A percentile compares a stretch with the other conserved stretches of the same genome.
phyloP scores from a whole-genome alignment of 2,113 vertebrate genomes.

The Hippocampus zosterae region DNA sequence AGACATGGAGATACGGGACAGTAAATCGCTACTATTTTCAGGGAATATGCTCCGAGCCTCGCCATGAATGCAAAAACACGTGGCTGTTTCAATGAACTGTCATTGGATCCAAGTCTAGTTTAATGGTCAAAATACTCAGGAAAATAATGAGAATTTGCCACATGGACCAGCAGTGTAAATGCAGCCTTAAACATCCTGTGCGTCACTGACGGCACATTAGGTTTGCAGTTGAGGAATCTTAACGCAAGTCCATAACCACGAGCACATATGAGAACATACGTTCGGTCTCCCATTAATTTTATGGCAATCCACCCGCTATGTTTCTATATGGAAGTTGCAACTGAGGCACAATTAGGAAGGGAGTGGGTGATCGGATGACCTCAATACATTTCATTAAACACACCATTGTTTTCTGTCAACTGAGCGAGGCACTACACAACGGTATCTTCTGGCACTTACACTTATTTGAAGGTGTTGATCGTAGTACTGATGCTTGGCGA shows the following conservation, averaged over 20 bases:
- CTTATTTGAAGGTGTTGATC: not conserved
- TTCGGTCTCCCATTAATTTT: not conserved
- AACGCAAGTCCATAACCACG: not conserved
- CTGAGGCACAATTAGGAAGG: not conserved
- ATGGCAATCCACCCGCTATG: constrained; percentile 17
- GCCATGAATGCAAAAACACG: not conserved
- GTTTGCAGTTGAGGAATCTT: not conserved
- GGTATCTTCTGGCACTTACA: constrained; percentile 29
- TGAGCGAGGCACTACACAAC: constrained; percentile 37
- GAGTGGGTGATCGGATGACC: constrained; percentile 54
- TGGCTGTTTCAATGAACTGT: too few relatives aligned
- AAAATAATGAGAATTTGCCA: too few relatives aligned
- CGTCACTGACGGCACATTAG: not conserved
- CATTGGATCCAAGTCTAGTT: too few relatives aligned
- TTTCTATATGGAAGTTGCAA: constrained; percentile 34
- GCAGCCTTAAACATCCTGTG: too few relatives aligned
- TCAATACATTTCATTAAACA: constrained; percentile 68
- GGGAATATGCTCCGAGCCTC: not conserved
- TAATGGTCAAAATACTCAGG: too few relatives aligned
- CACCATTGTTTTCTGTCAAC: constrained; percentile 43
- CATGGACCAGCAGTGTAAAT: too few relatives aligned
- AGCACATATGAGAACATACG: not conserved
- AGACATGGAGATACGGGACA: constrained; percentile 43
- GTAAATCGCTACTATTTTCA: not conserved
- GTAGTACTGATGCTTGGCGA: not conserved